Base-by-base conservation (phyloP, 2,797 vertebrate species). In the Chaetodon trifasciatus region DNA sequence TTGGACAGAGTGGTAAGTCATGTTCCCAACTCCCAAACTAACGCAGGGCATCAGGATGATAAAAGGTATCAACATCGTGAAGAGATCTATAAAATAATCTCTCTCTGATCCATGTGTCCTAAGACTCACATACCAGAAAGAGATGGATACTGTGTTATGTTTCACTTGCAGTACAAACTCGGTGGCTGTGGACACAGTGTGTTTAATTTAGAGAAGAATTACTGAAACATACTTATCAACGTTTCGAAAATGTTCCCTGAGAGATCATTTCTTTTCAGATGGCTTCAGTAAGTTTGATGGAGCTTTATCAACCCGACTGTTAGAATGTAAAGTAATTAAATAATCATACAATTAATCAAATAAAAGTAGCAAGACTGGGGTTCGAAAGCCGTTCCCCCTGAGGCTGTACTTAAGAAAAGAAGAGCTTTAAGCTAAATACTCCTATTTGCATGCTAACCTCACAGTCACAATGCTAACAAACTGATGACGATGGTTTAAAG, bases 81-180 rank as follows among this genome's bases (percentile, higher is more conserved):
- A 68, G 72, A 70, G 84, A 89, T 87, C 68, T 73, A 88, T 89
- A 84, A 88, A 78, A 82, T 63, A 69, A 86, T 87, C 76, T 68
- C 49, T 62, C 68, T 77, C 58, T 81, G 83, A 89, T 83, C 35
- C 10, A 55, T 53, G 46, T 53, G 70, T 85, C 71, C 44, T n/a
- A 23, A 42, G 24, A 63, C n/a, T 84, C 64, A 70, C 53, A 67
- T 19, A 44, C 10, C 70, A 65, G 53, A 37, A 35, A 24, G 63
- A 74, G 74, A 88, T 66, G 42, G 76, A 78, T 77, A 10, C 21
- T 5, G 53, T 40, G 24, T 64, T 70, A 56, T 74, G 70, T 69
- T 74, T 86, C 40, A 77, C 67, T 63, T 47, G 24, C 16, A 80
- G 56, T 39, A 62, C 35, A 83, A 77, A 70, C 69, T 52, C 60